phyloP scores from a whole-genome alignment of 2,888 invertebrate genomes.

The Sympetrum striolatum region DNA sequence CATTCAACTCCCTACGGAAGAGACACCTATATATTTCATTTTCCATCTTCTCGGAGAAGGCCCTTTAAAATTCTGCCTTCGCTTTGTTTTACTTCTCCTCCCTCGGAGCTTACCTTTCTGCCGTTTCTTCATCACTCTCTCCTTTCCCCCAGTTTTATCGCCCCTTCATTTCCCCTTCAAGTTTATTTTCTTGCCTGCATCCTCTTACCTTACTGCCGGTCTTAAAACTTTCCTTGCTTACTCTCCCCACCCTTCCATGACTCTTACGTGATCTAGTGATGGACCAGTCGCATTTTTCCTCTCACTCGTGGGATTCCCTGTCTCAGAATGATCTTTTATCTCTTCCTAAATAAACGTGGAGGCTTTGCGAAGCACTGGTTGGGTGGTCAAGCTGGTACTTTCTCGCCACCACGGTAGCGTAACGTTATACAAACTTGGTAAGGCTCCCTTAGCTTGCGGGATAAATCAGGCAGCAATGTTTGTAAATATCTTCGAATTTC shows the following conservation, averaged over 20 bases:
- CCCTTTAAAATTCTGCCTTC: not conserved
- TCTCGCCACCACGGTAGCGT: too few species aligned
- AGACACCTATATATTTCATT: not conserved
- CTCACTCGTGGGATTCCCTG: not conserved
- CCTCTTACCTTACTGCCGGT: not conserved
- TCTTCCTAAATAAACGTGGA: not conserved
- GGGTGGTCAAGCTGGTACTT: too few species aligned
- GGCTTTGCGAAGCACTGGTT: not conserved
- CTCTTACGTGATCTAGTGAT: not conserved
- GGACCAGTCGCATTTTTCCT: too few species aligned
- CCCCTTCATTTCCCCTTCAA: not conserved
- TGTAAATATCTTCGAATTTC: too few species aligned
- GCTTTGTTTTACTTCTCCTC: not conserved
- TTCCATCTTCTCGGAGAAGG: not conserved
- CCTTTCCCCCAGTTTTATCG: not conserved
- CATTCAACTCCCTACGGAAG: too few species aligned
- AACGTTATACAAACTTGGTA: too few species aligned
- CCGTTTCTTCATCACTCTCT: not conserved
- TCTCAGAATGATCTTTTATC: not conserved
- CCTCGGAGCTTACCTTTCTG: not conserved
- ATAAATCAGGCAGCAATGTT: too few species aligned
- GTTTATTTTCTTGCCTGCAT: not conserved
- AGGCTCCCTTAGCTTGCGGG: too few species aligned
- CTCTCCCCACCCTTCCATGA: not conserved
- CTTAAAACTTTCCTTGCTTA: not conserved